Evolutionary conservation across 2,888 invertebrate species (phyloP).

Genomic region (Noctua janthe): DNA sequence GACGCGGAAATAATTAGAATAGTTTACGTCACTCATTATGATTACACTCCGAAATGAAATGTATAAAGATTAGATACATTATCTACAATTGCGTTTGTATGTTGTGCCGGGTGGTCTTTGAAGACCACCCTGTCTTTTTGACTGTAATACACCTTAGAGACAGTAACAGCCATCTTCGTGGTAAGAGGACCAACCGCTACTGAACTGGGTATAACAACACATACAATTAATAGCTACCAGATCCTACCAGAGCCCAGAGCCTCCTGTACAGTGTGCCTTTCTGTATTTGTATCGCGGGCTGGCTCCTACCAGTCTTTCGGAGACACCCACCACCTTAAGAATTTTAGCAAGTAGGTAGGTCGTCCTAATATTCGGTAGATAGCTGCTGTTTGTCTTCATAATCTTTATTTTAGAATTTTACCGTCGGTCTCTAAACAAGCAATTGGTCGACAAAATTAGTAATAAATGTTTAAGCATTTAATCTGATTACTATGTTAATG

Average conservation of each 20-base stretch:
- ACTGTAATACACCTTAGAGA: not conserved
- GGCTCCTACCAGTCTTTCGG: not conserved
- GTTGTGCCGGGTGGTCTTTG: constrained; percentile 46
- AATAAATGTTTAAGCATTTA: not conserved
- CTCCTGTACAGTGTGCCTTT: not conserved
- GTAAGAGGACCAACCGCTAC: not conserved
- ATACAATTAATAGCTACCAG: not conserved
- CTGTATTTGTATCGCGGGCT: not conserved
- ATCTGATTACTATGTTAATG: constrained; percentile 9
- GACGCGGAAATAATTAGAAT: constrained; percentile 85
- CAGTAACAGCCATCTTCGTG: not conserved
- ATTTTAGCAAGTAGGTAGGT: not conserved
- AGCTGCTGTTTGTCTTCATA: not conserved
- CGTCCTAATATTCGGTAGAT: not conserved
- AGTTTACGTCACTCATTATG: constrained; percentile 75
- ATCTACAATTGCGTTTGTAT: constrained; percentile 40
- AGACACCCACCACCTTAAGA: not conserved
- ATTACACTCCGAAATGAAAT: constrained; percentile 55
- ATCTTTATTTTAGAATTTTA: not conserved
- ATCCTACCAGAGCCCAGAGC: not conserved
- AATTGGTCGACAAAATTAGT: not conserved
- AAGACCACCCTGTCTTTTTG: constrained; percentile 35
- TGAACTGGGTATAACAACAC: not conserved
- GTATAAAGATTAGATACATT: constrained; percentile 42
- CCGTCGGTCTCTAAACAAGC: not conserved